Base-by-base conservation (phyloP, 2,797 vertebrate species). In the Pangasius mekongensis region DNA sequence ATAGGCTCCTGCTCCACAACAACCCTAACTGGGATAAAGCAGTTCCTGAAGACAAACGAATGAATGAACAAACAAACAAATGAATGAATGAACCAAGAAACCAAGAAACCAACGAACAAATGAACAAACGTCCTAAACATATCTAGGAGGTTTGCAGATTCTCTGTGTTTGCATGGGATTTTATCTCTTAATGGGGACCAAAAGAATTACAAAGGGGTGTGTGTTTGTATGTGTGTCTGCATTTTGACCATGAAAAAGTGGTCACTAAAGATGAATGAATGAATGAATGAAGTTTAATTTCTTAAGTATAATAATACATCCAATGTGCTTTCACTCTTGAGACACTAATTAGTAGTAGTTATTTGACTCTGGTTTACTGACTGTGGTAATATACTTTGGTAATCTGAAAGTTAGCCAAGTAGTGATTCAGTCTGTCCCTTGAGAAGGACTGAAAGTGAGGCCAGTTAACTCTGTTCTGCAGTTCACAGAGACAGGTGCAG, bases 71-170 rank as follows among this genome's bases (percentile, higher is more conserved):
- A 47, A 47, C 43, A 47, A 47, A 8, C 7, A 7, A 43, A 43
- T 43, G 7, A 43, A 47, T 47, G 43, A 47, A 47, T 47, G 43
- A 47, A 47, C 43, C 43, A 90, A 92, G 93, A 91, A 94, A 93
- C 91, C 92, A 92, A 91, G 90, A 87, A 92, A 92, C 39, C 9
- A 74, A 74, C 0, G 0, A n/a, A 22, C 11, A 13, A 76, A 76
- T 27, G 5, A 76, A 16, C 22, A 39, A 76, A 76, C n/a, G 10
- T 52, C 73, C 13, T 30, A 33, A 24, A 73, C 8, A 74, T 74
- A 54, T 54, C 5, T 54, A 77, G 6, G 13, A 54, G 27, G 1
- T 54, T 30, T 54, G 20, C 36, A 54, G 27, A 6, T 9, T 54
- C 71, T 43, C 24, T 9, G n/a, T 78, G 24, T 30, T 52, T 52